phyloP scores from a whole-genome alignment of 2,797 vertebrate genomes.

The Myoxocephalus aenaeus region DNA sequence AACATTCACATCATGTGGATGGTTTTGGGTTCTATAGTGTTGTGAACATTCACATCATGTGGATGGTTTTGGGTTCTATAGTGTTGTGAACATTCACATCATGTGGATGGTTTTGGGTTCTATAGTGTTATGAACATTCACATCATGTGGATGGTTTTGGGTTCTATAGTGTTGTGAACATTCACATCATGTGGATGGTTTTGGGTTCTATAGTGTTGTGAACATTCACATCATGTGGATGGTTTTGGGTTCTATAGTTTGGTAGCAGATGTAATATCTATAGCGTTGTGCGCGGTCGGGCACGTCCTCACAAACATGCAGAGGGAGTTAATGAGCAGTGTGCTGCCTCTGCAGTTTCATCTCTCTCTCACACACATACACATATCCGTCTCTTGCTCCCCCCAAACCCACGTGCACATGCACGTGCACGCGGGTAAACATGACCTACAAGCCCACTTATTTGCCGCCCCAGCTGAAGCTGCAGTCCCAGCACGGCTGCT shows the following conservation, averaged over 20 bases:
- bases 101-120: too few relatives aligned
- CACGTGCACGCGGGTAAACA: conserved; percentile 61
- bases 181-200: too few relatives aligned
- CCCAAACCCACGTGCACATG: too few relatives aligned
- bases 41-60: too few relatives aligned
- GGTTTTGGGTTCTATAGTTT: not conserved
- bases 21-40: not conserved
- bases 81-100: too few relatives aligned
- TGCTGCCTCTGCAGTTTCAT: conserved; percentile 62
- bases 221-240: not conserved
- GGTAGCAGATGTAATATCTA: conserved; percentile 24
- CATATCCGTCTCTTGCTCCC: conserved; percentile 5
- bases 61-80: too few relatives aligned
- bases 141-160: too few relatives aligned
- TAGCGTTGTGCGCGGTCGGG: conserved; percentile 34
- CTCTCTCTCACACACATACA: conserved; percentile 16
- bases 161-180: too few relatives aligned
- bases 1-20: too few relatives aligned
- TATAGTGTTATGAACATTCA: too few relatives aligned
- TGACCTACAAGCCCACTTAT: conserved; percentile 83
- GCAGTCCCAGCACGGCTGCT: conserved; percentile 53
- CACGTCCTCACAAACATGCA: conserved; percentile 50
- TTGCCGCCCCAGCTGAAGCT: conserved; percentile 62
- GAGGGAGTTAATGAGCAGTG: conserved; percentile 57
- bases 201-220: too few relatives aligned